A percentile compares a stretch with the other conserved stretches of the same genome.
phyloP scores from a whole-genome alignment of 2,888 invertebrate species.

The Leucophenga maculata region DNA sequence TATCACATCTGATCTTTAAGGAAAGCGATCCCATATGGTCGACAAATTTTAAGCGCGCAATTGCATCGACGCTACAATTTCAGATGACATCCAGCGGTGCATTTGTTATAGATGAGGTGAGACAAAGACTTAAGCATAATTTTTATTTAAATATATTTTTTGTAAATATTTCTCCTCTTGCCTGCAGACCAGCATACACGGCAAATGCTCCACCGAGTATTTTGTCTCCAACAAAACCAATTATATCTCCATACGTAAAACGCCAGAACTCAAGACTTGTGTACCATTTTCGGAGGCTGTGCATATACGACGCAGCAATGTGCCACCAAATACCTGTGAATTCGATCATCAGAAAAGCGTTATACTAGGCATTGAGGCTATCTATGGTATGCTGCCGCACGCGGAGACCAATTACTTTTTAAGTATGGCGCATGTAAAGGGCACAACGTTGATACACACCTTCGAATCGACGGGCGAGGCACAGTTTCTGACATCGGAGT shows the following conservation, averaged over 20 bases:
- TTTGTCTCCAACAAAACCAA: constrained; percentile 71
- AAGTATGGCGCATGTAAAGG: constrained; percentile 70
- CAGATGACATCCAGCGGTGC: constrained; percentile 73
- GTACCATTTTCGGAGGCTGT: constrained; percentile 69
- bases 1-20: constrained; percentile 70
- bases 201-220: constrained; percentile 74
- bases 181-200: constrained; percentile 75
- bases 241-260: constrained; percentile 70
- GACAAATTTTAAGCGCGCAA: constrained; percentile 79
- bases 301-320: constrained; percentile 70
- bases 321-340: constrained; percentile 71
- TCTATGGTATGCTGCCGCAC: constrained; percentile 69
- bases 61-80: constrained; percentile 78
- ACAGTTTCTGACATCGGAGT: constrained; percentile 71
- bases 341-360: constrained; percentile 72
- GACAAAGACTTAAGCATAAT: too few relatives aligned
- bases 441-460: constrained; percentile 71
- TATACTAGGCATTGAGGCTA: constrained; percentile 71
- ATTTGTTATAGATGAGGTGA: constrained; percentile 72
- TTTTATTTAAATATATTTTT: too few relatives aligned
- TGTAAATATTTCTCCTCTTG: too few relatives aligned
- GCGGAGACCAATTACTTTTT: constrained; percentile 69
- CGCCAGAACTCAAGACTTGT: constrained; percentile 71
- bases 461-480: constrained; percentile 72
- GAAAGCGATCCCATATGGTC: constrained; percentile 77